Evolutionary conservation across 2,888 invertebrate genomes (phyloP).

Genomic region (Andrena dorsata): DNA sequence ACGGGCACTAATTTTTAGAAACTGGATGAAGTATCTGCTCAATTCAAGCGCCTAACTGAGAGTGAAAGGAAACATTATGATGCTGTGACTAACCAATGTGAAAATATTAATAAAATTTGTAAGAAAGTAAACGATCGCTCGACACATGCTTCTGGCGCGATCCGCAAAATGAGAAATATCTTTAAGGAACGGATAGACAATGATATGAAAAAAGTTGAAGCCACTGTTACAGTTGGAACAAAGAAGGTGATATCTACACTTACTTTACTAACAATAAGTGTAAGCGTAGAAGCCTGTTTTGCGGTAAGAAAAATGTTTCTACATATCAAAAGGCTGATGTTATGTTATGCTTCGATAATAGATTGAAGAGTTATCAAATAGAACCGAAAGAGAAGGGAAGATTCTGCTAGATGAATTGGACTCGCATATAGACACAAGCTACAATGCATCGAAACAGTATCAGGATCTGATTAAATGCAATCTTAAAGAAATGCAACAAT

Average conservation of each 20-base stretch:
- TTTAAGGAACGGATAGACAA: conserved; percentile 70
- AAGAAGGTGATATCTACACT: conserved; percentile 70
- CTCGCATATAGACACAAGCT: conserved; percentile 67
- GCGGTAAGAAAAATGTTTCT: not conserved
- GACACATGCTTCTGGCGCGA: conserved; percentile 51
- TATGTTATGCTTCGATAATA: conserved; percentile 33
- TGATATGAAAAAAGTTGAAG: conserved; percentile 68
- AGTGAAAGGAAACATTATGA: conserved; percentile 63
- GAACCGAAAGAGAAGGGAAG: conserved; percentile 65
- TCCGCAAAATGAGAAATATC: conserved; percentile 56
- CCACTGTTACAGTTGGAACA: conserved; percentile 62
- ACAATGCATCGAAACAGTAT: conserved; percentile 67
- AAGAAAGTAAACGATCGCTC: conserved; percentile 60
- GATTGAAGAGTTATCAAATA: conserved; percentile 73
- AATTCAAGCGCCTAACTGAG: conserved; percentile 67
- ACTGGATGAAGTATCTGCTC: conserved; percentile 66
- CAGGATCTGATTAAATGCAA: conserved; percentile 67
- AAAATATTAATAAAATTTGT: conserved; percentile 62
- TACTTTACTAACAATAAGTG: conserved; percentile 1
- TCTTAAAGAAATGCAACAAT: conserved; percentile 67
- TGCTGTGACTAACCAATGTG: conserved; percentile 63
- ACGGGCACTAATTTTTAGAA: conserved; percentile 60
- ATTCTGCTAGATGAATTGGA: conserved; percentile 74
- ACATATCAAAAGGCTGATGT: not conserved
- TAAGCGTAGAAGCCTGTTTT: not conserved